Conservation (phyloP, 2,888 invertebrate species). For the Malthinus seriepunctatus region DNA sequence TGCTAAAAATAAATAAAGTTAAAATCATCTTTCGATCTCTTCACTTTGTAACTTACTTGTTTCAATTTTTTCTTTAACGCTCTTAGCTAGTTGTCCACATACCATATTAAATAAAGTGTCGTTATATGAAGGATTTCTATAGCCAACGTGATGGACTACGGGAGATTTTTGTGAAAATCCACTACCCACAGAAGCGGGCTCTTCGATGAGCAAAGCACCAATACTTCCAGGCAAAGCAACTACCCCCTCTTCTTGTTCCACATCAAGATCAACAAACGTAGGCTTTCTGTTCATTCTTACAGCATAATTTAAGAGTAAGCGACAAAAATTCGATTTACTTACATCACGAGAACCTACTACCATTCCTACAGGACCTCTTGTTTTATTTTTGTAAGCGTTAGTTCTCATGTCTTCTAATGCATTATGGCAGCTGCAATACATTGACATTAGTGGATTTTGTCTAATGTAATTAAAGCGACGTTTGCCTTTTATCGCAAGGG, state of each 20-base stretch:
- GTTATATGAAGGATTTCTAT: conserved; percentile 77
- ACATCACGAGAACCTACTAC: conserved; percentile 95
- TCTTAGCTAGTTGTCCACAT: conserved; percentile 82
- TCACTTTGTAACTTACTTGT: conserved; percentile 60
- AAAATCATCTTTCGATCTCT: background rate
- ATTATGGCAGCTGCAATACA: conserved; percentile 95
- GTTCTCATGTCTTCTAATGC: conserved; percentile 89
- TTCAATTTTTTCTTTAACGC: conserved; percentile 81
- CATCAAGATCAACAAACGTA: conserved; percentile 92
- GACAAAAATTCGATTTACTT: conserved; percentile 86
- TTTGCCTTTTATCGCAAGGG: conserved; percentile 80
- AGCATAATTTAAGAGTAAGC: conserved; percentile 91
- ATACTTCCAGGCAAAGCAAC: conserved; percentile 92
- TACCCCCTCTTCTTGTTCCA: conserved; percentile 92
- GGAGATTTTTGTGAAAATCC: conserved; percentile 95
- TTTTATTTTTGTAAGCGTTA: conserved; percentile 74
- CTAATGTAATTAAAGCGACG: conserved; percentile 94
- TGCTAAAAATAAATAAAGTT: conserved; percentile 61
- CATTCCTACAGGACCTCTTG: conserved; percentile 84
- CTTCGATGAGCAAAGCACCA: conserved; percentile 86
- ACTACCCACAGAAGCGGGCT: conserved; percentile 92
- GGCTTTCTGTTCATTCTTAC: conserved; percentile 88
- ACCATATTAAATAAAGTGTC: conserved; percentile 81
- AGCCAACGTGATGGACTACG: conserved; percentile 91
- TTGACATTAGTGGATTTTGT: conserved; percentile 95